Evolutionary conservation across 2,113 vertebrate species (phyloP).

Genomic region (Percina caprodes): DNA sequence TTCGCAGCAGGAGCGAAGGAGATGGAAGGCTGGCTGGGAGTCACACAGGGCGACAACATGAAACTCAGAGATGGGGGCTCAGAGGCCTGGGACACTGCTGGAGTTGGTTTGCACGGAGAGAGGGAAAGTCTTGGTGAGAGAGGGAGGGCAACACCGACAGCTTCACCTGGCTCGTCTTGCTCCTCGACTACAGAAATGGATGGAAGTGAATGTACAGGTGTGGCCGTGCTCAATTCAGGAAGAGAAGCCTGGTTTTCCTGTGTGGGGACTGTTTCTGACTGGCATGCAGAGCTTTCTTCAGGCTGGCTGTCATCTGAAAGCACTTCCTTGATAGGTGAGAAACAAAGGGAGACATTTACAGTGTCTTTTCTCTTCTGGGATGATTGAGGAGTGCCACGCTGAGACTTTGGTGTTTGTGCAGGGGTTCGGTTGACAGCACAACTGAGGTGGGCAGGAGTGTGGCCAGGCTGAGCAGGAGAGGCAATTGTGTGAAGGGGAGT

Average conservation of each 20-base stretch:
- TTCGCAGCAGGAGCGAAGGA: conserved; percentile 23
- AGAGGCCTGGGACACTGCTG: background rate
- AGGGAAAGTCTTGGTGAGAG: conserved; percentile 11
- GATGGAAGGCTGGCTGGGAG: conserved; percentile 6
- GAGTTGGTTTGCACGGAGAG: conserved; percentile 14
- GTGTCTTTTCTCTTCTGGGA: conserved; percentile 1
- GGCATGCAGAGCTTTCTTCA: background rate
- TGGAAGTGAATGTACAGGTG: background rate
- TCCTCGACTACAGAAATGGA: conserved; percentile 28
- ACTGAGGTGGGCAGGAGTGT: conserved; percentile 23
- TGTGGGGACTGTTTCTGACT: background rate
- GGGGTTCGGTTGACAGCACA: conserved; percentile 39
- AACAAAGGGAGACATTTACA: conserved; percentile 17
- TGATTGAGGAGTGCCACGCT: conserved; percentile 26
- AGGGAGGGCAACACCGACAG: background rate
- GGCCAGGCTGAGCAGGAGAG: conserved; percentile 26
- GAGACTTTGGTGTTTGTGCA: conserved; percentile 23
- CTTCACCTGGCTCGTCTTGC: conserved; percentile 5
- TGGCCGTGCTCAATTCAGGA: background rate
- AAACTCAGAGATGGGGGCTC: conserved; percentile 65
- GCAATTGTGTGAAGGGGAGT: conserved; percentile 3
- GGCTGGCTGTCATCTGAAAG: conserved; percentile 15
- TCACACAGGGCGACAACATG: conserved; percentile 45
- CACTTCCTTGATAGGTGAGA: conserved; percentile 45
- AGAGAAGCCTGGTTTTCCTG: background rate